A percentile compares a stretch with the other conserved stretches of the same genome.
Conservation (phyloP, 2,113 vertebrate species). For the Xerus inauris region DNA sequence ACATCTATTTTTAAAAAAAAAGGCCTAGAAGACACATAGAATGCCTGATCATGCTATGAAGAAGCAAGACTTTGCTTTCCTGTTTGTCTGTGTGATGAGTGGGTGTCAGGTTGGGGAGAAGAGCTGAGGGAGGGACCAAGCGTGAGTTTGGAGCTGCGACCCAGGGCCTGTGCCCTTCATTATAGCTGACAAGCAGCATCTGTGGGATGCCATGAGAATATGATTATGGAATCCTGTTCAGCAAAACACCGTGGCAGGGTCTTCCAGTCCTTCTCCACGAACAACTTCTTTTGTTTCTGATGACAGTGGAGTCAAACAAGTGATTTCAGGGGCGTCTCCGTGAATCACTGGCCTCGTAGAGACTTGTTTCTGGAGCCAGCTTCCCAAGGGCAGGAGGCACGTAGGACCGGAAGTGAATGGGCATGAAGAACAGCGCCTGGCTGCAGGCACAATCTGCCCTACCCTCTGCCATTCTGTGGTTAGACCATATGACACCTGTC, state of each 20-base stretch:
- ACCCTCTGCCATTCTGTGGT: not conserved
- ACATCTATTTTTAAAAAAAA: too few relatives aligned
- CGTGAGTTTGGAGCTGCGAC: not conserved
- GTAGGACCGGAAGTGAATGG: not conserved
- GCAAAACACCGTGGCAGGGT: not conserved
- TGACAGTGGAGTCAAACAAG: not conserved
- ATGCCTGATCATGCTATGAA: not conserved
- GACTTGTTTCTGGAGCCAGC: slow-evolving; percentile 31
- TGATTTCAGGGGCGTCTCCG: not conserved
- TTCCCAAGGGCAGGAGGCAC: not conserved
- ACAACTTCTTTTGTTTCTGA: slow-evolving; percentile 9
- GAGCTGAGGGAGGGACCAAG: not conserved
- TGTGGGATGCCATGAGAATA: not conserved
- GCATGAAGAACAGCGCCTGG: not conserved
- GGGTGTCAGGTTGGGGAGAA: not conserved
- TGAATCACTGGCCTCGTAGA: not conserved
- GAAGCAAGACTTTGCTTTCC: not conserved
- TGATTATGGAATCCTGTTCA: not conserved
- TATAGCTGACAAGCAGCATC: not conserved
- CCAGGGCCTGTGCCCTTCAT: not conserved
- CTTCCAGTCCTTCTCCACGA: not conserved
- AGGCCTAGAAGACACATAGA: not conserved
- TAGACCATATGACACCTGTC: not conserved
- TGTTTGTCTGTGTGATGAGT: not conserved
- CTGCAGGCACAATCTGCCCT: fast-evolving